Percentiles rank a stretch among this genome's conserved stretches.
These are phyloP conservation scores for Daboia siamensis DNA, from an alignment of 2,113 vertebrate species.

Conservation along the genomic window DNA sequence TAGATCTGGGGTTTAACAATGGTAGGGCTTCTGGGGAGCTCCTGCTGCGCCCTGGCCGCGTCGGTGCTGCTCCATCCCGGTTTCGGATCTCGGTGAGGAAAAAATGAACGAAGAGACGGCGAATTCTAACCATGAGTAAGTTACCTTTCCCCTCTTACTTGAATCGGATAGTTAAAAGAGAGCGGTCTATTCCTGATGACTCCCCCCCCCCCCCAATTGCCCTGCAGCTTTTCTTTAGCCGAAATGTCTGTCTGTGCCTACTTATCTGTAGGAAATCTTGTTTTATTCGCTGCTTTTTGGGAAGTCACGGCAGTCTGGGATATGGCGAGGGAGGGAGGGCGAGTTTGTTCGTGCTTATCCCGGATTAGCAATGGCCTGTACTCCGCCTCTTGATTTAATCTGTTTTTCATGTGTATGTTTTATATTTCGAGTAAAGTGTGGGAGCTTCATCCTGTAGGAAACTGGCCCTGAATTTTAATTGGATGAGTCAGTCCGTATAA, in stretches of 20 bases:
- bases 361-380: background rate
- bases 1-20: constrained; percentile 67
- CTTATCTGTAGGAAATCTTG: background rate
- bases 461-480: constrained; percentile 73
- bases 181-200: no score
- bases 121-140: constrained; percentile 97
- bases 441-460: constrained; percentile 72
- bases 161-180: background rate
- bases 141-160: constrained; percentile 2
- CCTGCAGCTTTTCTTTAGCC: background rate
- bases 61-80: constrained; percentile 80
- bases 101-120: constrained; percentile 99
- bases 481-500: constrained; percentile 76
- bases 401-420: constrained; percentile 49
- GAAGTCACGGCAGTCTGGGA: background rate
- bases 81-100: constrained; percentile 90
- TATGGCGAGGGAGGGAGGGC: background rate
- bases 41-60: constrained; percentile 76
- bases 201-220: background rate
- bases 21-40: constrained; percentile 74
- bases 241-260: background rate
- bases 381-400: constrained; percentile 8
- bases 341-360: background rate
- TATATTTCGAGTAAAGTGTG: constrained; percentile 67
- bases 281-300: background rate